Conservation (phyloP, 1,140 invertebrate genomes). For the Camponotus floridanus region DNA sequence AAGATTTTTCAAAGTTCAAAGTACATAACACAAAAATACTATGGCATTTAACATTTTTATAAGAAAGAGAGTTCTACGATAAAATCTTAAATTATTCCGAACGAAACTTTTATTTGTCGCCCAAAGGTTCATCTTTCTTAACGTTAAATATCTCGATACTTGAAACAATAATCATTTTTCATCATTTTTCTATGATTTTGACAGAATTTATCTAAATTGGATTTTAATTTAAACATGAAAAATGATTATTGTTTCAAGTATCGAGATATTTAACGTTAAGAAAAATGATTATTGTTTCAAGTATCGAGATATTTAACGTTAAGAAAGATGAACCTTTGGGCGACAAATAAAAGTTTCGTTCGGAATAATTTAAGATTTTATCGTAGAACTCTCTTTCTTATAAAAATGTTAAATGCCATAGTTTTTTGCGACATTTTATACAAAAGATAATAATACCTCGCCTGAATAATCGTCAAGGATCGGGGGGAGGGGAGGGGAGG, state of each 20-base stretch:
- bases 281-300: background rate
- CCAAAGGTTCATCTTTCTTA: background rate
- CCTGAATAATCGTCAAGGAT: constrained; percentile 33
- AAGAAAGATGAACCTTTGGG: background rate
- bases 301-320: background rate
- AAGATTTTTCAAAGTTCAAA: background rate
- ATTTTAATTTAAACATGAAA: too few species aligned
- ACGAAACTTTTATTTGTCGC: background rate
- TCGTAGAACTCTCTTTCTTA: background rate
- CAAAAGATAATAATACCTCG: background rate
- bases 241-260: background rate
- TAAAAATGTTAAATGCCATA: background rate
- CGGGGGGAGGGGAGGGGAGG: background rate
- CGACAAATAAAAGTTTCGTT: background rate
- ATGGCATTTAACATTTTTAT: background rate
- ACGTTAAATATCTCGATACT: background rate
- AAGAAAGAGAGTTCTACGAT: background rate
- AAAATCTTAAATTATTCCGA: background rate
- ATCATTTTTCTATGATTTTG: too few species aligned
- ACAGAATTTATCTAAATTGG: background rate
- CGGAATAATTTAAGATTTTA: background rate
- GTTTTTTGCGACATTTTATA: background rate
- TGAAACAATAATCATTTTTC: background rate
- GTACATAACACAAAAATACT: background rate
- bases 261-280: background rate